phyloP scores from a whole-genome alignment of 2,113 vertebrate genomes.

The Coptodon bakossiorum region DNA sequence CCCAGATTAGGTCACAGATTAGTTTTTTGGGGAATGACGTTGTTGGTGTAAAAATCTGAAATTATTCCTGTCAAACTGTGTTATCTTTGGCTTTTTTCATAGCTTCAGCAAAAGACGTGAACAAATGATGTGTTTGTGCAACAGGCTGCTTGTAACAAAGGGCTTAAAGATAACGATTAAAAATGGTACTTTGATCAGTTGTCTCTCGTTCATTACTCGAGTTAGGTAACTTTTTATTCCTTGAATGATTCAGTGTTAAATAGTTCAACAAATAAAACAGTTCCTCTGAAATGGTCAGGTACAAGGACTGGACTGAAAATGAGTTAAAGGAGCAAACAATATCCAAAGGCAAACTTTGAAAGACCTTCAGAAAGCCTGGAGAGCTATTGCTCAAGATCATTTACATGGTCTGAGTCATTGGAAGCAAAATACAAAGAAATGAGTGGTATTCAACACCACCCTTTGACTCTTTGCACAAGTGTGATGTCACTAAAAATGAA shows the following conservation, averaged over 20 bases:
- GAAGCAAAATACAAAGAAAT: neutral
- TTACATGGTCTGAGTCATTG: neutral
- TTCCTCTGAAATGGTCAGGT: neutral
- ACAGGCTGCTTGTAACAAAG: neutral
- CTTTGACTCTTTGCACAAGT: neutral
- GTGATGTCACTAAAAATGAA: neutral
- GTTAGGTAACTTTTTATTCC: neutral
- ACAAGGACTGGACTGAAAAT: neutral
- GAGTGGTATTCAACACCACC: neutral
- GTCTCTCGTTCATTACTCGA: accelerated
- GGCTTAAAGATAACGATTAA: neutral
- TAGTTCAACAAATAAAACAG: neutral
- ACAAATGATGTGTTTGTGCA: neutral
- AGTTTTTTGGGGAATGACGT: neutral
- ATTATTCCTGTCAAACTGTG: neutral
- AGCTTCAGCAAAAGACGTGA: neutral
- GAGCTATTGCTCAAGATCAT: neutral
- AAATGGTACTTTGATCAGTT: neutral
- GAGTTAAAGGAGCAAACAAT: neutral
- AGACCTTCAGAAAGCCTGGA: neutral
- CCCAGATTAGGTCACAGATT: neutral
- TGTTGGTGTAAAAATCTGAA: neutral
- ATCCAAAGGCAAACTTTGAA: neutral
- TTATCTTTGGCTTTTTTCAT: neutral
- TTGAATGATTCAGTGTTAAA: neutral